A percentile compares a stretch with the other conserved stretches of the same genome.
phyloP scores from a whole-genome alignment of 2,113 vertebrate species.

The Cebidichthys violaceus region DNA sequence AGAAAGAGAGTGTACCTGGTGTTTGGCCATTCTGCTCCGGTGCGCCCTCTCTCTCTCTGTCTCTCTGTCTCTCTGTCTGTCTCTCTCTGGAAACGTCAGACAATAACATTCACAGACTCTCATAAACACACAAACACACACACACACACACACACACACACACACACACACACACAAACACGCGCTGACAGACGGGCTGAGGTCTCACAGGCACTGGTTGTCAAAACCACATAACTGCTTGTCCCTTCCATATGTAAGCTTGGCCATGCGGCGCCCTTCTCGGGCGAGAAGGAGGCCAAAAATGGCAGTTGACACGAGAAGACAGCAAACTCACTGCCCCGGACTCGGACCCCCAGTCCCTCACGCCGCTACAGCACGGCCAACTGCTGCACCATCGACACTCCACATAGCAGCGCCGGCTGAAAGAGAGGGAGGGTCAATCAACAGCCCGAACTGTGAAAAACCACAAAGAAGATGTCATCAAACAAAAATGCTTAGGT shows the following conservation, averaged over 20 bases:
- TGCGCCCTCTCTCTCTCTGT: conserved; percentile 54
- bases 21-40: conserved; percentile 71
- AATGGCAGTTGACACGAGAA: conserved; percentile 69
- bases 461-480: conserved; percentile 80
- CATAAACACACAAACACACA: conserved; percentile 22
- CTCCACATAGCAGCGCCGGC: conserved; percentile 41
- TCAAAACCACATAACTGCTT: conserved; percentile 79
- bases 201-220: conserved; percentile 75
- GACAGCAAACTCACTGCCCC: conserved; percentile 65
- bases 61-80: conserved; percentile 55
- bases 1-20: conserved; percentile 75
- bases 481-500: conserved; percentile 83
- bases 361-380: conserved; percentile 37
- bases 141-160: conserved; percentile 28
- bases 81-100: conserved; percentile 62
- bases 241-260: conserved; percentile 63
- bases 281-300: conserved; percentile 59
- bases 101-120: conserved; percentile 53
- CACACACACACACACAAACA: conserved; percentile 41
- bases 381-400: conserved; percentile 55
- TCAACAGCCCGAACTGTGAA: conserved; percentile 68
- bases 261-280: conserved; percentile 77
- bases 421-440: conserved; percentile 45
- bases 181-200: conserved; percentile 58
- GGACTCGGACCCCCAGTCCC: conserved; percentile 40